A percentile compares a stretch with the other conserved stretches of the same genome.
Evolutionary conservation across 2,797 vertebrate genomes (phyloP).

Genomic region (Mormyrops attenuatus): DNA sequence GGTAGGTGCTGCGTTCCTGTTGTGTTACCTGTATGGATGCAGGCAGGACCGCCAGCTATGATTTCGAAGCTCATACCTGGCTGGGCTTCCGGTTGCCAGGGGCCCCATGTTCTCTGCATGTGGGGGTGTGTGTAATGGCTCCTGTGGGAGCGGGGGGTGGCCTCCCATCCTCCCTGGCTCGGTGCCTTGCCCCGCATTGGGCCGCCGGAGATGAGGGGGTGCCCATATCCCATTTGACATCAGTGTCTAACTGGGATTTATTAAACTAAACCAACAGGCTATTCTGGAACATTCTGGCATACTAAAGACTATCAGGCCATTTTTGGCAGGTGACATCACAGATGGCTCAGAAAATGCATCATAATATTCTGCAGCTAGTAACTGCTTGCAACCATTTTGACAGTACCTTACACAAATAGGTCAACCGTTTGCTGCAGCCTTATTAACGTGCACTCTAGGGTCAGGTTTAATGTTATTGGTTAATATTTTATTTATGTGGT

Average conservation of each 20-base stretch:
- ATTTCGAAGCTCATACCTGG: neutral
- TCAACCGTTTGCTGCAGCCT: neutral
- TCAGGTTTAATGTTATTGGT: neutral
- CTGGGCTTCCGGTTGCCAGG: neutral
- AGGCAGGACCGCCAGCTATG: neutral
- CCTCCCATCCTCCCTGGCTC: neutral
- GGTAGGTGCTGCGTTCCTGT: neutral
- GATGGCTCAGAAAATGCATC: neutral
- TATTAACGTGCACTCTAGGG: neutral
- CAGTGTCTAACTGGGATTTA: neutral
- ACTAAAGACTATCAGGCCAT: neutral
- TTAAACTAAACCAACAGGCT: neutral
- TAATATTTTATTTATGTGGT: neutral
- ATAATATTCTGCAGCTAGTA: neutral
- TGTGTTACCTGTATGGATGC: neutral
- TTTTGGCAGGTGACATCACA: neutral
- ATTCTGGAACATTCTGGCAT: neutral
- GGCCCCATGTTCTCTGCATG: neutral
- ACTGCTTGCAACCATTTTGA: neutral
- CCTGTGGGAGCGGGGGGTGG: neutral
- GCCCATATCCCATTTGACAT: neutral
- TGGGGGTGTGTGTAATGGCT: neutral
- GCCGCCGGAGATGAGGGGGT: neutral
- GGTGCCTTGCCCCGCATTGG: neutral
- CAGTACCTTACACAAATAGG: neutral